Base-by-base conservation (phyloP, 1,140 invertebrate species). In the Cydia pomonella region DNA sequence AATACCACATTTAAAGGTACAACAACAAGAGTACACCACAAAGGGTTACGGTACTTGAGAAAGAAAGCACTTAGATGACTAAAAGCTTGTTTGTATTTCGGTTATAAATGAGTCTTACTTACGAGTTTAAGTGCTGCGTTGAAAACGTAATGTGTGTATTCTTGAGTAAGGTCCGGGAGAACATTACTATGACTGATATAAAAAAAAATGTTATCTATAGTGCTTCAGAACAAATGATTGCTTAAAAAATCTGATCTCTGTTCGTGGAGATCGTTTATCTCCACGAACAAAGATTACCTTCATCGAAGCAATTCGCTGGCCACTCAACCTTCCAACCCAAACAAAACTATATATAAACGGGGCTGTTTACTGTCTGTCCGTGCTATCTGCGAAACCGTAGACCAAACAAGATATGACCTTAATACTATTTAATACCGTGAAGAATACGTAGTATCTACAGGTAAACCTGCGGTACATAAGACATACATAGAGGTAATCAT, bases 321-420 rank as follows among this genome's bases (percentile, higher is more conserved):
- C 29, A 69, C 64, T 69, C 64, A 69, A 69, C 64, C 64, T 33
- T 33, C n/a, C 33, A 69, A 69, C 33, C 64, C 18, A 69, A 69
- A 69, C 64, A 69, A 69, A 69, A 69, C 64, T 69, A 69, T 69
- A 69, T 69, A 69, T 69, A 69, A 69, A 69, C 64, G 64, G 64
- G 64, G 27, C 64, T 69, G 64, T 69, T 69, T 33, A 69, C 64
- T 69, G 64, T 69, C 64, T 69, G 64, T 69, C 64, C 27, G 64
- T 69, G 27, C 64, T 64, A 64, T 69, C 64, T 38, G 27, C 64
- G 27, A 27, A 59, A 69, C 64, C 64, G 64, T 69, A 69, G 64
- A 69, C 64, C 64, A 69, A 69, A 69, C 64, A 69, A 69, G 64
- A 69, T 33, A 64, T 69, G 64, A 69, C 64, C 64, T 69, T 69